A percentile compares a stretch with the other conserved stretches of the same genome.
phyloP scores from a whole-genome alignment of 2,888 invertebrate genomes.

The Mycogona germanica region DNA sequence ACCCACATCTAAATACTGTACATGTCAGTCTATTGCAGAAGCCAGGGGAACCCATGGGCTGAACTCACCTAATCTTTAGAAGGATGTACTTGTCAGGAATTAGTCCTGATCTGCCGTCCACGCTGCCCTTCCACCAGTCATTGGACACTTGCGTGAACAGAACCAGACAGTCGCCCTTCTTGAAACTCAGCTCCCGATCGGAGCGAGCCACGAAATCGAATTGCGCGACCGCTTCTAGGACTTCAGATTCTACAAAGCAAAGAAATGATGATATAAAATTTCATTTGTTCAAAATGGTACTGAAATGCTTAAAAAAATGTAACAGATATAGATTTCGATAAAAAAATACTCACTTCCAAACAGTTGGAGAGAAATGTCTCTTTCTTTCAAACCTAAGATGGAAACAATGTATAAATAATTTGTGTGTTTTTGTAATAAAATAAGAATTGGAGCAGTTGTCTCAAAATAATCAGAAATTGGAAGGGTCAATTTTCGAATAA shows the following conservation, averaged over 20 bases:
- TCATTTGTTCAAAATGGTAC: too few species aligned
- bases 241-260: constrained; percentile 47
- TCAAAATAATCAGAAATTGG: too few species aligned
- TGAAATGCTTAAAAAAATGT: too few species aligned
- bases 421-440: too few species aligned
- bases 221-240: constrained; percentile 62
- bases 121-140: constrained; percentile 67
- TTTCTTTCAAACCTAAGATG: constrained; percentile 23
- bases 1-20: too few species aligned
- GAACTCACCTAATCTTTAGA: constrained; percentile 58
- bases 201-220: constrained; percentile 69
- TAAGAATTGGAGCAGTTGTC: too few species aligned
- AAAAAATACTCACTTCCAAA: constrained; percentile 34
- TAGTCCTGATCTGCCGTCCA: constrained; percentile 44
- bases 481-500: too few species aligned
- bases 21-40: too few species aligned
- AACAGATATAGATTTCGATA: too few species aligned
- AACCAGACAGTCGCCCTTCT: constrained; percentile 63
- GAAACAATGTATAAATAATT: too few species aligned
- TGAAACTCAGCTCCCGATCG: constrained; percentile 58
- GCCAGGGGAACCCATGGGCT: too few species aligned
- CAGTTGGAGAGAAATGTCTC: constrained; percentile 31
- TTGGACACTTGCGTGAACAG: constrained; percentile 62
- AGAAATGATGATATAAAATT: neutral
- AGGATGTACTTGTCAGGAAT: constrained; percentile 74